These are phyloP conservation scores for Lycocorax pyrrhopterus DNA, from an alignment of 2,113 vertebrate genomes.

Conservation along the genomic window DNA sequence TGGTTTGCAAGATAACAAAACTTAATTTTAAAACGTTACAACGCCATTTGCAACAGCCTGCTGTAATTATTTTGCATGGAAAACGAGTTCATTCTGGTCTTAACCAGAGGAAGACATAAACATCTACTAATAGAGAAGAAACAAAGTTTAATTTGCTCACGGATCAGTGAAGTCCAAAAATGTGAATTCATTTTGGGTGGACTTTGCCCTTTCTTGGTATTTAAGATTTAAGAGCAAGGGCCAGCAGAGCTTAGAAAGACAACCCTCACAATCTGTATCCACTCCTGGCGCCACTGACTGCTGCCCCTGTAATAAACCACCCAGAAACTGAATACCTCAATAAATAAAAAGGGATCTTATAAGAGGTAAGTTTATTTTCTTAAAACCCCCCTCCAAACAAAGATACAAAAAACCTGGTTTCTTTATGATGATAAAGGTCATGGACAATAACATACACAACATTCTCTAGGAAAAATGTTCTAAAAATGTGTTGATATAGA, in stretches of 20 bases:
- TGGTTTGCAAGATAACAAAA: neutral
- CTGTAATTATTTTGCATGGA: neutral
- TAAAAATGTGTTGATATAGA: neutral
- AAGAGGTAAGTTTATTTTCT: conserved; percentile 52
- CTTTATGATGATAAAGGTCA: neutral
- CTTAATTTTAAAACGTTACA: neutral
- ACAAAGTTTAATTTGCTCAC: conserved; percentile 62
- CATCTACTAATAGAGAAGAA: neutral
- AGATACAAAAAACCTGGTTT: neutral
- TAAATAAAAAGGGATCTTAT: neutral
- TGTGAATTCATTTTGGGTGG: neutral
- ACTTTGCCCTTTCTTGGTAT: conserved; percentile 15
- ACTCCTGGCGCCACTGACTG: neutral
- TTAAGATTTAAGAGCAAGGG: neutral
- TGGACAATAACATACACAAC: neutral
- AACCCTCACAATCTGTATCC: neutral
- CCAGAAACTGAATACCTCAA: neutral
- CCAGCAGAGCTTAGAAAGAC: neutral
- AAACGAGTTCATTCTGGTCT: conserved; percentile 2
- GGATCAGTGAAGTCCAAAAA: conserved; percentile 46
- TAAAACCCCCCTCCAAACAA: neutral
- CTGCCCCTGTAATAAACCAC: neutral
- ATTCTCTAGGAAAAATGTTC: neutral
- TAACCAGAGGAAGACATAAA: neutral
- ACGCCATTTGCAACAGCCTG: neutral